A percentile compares a stretch with the other conserved stretches of the same genome.
Evolutionary conservation across 1,140 invertebrate species (phyloP).

Genomic region (Ceratitis capitata): DNA sequence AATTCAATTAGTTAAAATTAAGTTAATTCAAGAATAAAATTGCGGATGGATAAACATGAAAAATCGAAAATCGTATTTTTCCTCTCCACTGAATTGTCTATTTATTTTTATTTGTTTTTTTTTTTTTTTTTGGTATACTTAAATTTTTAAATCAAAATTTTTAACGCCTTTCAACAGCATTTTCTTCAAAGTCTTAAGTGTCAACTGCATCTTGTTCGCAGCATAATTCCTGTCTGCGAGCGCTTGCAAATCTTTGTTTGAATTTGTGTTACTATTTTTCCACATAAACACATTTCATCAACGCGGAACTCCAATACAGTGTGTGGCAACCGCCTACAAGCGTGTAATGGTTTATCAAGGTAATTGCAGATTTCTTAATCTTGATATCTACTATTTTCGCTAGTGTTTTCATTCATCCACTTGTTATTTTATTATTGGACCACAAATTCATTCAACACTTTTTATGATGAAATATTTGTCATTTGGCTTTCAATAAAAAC

Average conservation of each 20-base stretch:
- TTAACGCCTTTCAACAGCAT: background rate
- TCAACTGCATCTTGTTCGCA: background rate
- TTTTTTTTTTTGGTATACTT: too few species aligned
- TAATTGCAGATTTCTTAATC: background rate
- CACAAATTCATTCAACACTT: background rate
- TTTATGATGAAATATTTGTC: background rate
- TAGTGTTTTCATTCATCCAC: background rate
- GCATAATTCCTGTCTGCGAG: background rate
- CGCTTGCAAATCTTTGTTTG: background rate
- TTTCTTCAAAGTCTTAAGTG: background rate
- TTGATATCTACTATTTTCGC: background rate
- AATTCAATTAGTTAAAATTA: background rate
- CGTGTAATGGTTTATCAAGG: background rate
- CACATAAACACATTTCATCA: background rate
- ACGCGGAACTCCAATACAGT: background rate
- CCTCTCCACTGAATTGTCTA: too few species aligned
- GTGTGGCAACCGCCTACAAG: constrained; percentile 6
- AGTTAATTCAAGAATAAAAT: too few species aligned
- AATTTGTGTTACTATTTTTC: background rate
- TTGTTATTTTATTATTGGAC: background rate
- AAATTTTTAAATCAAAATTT: too few species aligned
- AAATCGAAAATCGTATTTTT: too few species aligned
- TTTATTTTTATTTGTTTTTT: too few species aligned
- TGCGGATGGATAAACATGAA: too few species aligned
- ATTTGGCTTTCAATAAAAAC: background rate